Base-by-base conservation (phyloP, 2,113 vertebrate genomes). In the Anguilla japonica region DNA sequence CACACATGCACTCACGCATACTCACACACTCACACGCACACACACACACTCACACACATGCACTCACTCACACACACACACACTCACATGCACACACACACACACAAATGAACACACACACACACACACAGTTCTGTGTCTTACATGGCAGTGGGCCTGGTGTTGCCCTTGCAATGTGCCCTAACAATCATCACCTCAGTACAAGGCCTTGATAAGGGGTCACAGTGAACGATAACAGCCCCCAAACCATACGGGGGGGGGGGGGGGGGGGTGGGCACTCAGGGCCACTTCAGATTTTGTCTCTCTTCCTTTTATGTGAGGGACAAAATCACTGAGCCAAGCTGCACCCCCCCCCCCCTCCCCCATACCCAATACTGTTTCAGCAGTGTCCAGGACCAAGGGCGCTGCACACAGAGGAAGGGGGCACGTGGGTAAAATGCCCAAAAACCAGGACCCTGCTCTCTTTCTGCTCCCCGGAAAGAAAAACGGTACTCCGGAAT, bases 111-210 rank as follows among this genome's bases (percentile, higher is more conserved):
- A 86, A 40, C 34, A 81, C 82, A 60, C 56, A 71, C 87, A 85
- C 78, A 81, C 40, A 84, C 85, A 80, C 14, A 5, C 4, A 71
- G 84, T 88, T 60, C 67, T 88, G 82, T 20, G 80, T n/a, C 20
- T 1, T 16, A 63, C 63, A 85, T 41, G 84, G 86, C 81, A 56
- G 84, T 90, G 85, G 89, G 87, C 87, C 75, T 83, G 88, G 84
- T 18, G 20, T 18, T 75, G 22, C 84, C 84, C 22, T 41, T 63
- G 71, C 9, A 29, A 75, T 53, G 46, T 34, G 39, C 86, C 87
- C 41, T 71, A 88, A 92, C 91, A 93, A 91, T 90, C 87, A 53
- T 83, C 78, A 84, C 82, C 79, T 86, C 91, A 94, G 92, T 94
- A 86, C 87, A 87, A 89, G 83, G 85, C 88, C 87, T 90, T 91